Evolutionary conservation across 2,797 vertebrate genomes (phyloP).

Genomic region (Ispidina picta): DNA sequence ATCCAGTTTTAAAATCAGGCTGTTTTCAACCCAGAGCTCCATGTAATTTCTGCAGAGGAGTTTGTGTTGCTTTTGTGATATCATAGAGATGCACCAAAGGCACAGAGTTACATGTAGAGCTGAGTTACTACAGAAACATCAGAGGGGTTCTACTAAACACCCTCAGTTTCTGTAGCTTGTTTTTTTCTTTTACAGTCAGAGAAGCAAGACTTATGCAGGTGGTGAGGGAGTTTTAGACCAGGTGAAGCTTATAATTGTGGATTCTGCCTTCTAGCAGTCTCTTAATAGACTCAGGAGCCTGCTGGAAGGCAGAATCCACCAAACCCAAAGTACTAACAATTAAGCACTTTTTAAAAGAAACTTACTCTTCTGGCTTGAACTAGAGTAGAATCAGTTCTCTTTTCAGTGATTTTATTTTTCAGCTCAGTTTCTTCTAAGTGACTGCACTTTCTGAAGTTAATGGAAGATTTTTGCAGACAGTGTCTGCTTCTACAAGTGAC

Average conservation of each 20-base stretch:
- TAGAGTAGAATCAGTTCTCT: background rate
- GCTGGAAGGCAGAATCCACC: background rate
- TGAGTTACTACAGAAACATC: background rate
- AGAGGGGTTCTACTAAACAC: background rate
- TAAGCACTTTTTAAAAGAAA: conserved; percentile 20
- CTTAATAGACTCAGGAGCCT: background rate
- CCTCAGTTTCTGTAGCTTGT: background rate
- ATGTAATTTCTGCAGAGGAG: background rate
- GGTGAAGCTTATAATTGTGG: background rate
- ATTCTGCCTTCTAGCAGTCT: no score
- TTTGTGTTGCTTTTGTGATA: background rate
- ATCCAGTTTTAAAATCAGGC: background rate
- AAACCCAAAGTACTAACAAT: conserved; percentile 44
- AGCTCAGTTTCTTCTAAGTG: background rate
- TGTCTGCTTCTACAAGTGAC: background rate
- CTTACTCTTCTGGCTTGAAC: background rate
- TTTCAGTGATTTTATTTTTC: background rate
- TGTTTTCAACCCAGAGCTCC: background rate
- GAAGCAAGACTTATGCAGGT: background rate
- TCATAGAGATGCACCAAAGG: background rate
- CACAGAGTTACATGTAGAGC: background rate
- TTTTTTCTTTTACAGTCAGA: background rate
- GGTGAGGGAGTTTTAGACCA: background rate
- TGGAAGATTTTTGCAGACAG: background rate
- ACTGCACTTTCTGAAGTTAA: background rate